Evolutionary conservation across 2,888 invertebrate genomes (phyloP).

Genomic region (Clitarchus hookeri): DNA sequence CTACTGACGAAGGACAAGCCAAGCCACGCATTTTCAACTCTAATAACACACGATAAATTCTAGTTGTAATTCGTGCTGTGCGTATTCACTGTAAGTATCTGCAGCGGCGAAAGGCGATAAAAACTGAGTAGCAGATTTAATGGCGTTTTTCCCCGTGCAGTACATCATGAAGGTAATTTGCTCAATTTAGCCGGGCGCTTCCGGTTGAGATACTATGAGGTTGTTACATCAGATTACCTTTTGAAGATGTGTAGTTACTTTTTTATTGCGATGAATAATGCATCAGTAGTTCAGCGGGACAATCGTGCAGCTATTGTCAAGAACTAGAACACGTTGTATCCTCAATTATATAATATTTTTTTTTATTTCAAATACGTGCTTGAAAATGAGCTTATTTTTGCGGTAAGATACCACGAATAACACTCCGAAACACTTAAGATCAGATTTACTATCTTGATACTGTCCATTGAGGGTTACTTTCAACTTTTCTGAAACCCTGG

Average conservation of each 20-base stretch:
- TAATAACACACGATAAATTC: neutral
- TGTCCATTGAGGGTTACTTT: no score
- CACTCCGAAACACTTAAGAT: no score
- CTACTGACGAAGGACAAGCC: neutral
- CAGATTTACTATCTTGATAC: no score
- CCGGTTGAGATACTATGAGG: neutral
- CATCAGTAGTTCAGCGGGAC: neutral
- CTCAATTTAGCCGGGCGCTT: neutral
- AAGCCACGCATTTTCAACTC: neutral
- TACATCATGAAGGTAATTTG: neutral
- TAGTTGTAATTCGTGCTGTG: neutral
- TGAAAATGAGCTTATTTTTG: no score
- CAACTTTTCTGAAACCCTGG: no score
- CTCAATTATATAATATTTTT: no score
- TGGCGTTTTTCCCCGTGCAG: neutral
- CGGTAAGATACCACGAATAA: no score
- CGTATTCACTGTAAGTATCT: neutral
- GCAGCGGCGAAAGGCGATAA: neutral
- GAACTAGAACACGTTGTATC: no score
- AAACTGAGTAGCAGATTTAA: neutral
- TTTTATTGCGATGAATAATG: slow-evolving; percentile 1
- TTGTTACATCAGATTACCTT: neutral
- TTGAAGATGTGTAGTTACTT: neutral
- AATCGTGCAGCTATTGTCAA: no score
- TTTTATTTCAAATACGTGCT: no score